These are phyloP conservation scores for Acanthosoma haemorrhoidale DNA, from an alignment of 2,888 invertebrate genomes.

Conservation along the genomic window DNA sequence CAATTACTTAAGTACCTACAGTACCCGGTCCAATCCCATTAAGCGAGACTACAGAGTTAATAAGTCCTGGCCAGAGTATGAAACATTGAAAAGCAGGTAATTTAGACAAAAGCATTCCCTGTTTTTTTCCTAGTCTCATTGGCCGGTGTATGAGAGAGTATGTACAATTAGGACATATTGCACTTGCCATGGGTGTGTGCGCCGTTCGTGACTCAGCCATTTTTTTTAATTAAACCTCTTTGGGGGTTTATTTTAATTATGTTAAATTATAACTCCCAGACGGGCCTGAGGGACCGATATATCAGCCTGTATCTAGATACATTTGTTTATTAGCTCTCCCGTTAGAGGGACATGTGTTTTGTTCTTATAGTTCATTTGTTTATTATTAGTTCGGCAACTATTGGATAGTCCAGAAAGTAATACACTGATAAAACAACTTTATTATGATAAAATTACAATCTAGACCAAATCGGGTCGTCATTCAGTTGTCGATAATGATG, in stretches of 20 bases:
- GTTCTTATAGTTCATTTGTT: neutral
- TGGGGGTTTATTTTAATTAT: slow-evolving; percentile 24
- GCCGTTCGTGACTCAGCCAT: slow-evolving; percentile 15
- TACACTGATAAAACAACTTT: no score
- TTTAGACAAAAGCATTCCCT: slow-evolving; percentile 23
- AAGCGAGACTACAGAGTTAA: no score
- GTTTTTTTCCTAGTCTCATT: neutral
- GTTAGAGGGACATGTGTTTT: neutral
- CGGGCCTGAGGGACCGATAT: neutral
- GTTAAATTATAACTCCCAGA: slow-evolving; percentile 20
- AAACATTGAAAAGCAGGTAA: slow-evolving; percentile 9
- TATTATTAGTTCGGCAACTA: no score
- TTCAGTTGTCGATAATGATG: no score
- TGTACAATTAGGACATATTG: no score
- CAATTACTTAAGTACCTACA: no score
- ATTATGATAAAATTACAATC: no score
- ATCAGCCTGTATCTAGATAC: slow-evolving; percentile 22
- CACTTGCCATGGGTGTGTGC: neutral
- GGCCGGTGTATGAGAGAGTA: neutral
- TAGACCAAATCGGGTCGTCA: no score
- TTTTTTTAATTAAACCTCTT: slow-evolving; percentile 23
- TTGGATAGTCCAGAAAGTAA: no score
- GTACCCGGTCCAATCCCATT: no score
- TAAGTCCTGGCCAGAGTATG: neutral
- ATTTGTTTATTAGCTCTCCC: neutral